A percentile compares a stretch with the other conserved stretches of the same genome.
phyloP scores from a whole-genome alignment of 2,113 vertebrate species.

The Anhinga anhinga region DNA sequence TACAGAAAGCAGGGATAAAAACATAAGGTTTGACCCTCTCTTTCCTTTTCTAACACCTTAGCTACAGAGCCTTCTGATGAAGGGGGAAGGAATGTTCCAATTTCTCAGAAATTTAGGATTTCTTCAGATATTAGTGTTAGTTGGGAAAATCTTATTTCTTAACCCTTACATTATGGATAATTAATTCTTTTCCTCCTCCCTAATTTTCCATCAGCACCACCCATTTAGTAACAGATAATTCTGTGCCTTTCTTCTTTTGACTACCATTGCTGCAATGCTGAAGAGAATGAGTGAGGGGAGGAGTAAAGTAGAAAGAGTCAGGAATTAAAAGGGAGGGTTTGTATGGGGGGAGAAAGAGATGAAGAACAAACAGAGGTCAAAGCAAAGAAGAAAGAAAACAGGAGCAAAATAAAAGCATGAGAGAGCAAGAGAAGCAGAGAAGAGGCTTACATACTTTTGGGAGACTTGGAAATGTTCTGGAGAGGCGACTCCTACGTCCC shows the following conservation, averaged over 20 bases:
- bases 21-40: neutral
- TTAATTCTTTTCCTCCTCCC: slow-evolving; percentile 66
- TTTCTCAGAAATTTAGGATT: slow-evolving; percentile 37
- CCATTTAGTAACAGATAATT: slow-evolving; percentile 66
- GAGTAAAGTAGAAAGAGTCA: slow-evolving; percentile 26
- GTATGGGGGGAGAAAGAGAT: slow-evolving; percentile 11
- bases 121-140: slow-evolving; percentile 19
- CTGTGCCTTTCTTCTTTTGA: slow-evolving; percentile 67
- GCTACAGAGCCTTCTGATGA: neutral
- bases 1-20: slow-evolving; percentile 23
- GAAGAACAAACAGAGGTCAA: slow-evolving; percentile 70
- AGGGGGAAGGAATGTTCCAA: neutral
- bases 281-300: slow-evolving; percentile 68
- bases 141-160: slow-evolving; percentile 54
- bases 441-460: neutral
- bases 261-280: slow-evolving; percentile 46
- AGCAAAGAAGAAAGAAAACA: slow-evolving; percentile 11
- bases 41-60: neutral
- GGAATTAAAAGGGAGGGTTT: slow-evolving; percentile 53
- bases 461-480: neutral
- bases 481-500: fast-evolving
- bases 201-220: slow-evolving; percentile 67
- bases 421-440: neutral
- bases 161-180: slow-evolving; percentile 61
- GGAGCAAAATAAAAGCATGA: neutral